Evolutionary conservation across 2,797 vertebrate species (phyloP), one percentile per base, ranked within the genome.

Genomic region (Hypotaenidia philippensis): DNA sequence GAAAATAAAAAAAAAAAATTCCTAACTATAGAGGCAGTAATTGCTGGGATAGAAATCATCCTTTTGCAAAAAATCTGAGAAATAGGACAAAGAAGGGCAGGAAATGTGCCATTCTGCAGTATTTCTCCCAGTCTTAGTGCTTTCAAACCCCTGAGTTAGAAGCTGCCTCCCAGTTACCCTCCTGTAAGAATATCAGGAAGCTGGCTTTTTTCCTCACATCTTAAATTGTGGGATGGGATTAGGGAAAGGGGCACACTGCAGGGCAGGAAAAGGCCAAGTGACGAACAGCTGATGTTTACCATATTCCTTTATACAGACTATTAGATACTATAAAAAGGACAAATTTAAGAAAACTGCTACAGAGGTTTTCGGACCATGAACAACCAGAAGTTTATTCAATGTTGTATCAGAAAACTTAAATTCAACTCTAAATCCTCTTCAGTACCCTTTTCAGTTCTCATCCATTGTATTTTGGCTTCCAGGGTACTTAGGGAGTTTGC

Each of bases 51-150:
- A 72, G 47, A 84, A 94, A 90, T 4, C 10, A 84, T 72, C 10
- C 19, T 88, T 68, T 50, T 77, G 52, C 17, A 72, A 79, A n/a
- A 34, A 91, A 38, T 45, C 23, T 38, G 40, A 91, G 69, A 93
- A 93, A 71, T 0, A 76, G 7, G 32, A 69, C 36, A 65, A 81
- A 32, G 23, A 79, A 83, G 15, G 16, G 9, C 21, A 78, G 21
- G 23, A 81, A 88, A 88, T 19, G 0, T 3, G 79, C 29, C 11
- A 6, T 11, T 79, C 12, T 77, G 23, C 0, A 0, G 0, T 44
- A 80, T 71, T 80, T 14, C 6, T 38, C 10, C 26, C 23, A 27
- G 5, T 31, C 4, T 77, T 11, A 47, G 27, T 47, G 36, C 13
- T 80, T 91, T 71, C 32, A 86, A 91, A 53, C 1, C 2, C 14